phyloP scores from a whole-genome alignment of 2,888 invertebrate species.

The Drosophila prolongata region DNA sequence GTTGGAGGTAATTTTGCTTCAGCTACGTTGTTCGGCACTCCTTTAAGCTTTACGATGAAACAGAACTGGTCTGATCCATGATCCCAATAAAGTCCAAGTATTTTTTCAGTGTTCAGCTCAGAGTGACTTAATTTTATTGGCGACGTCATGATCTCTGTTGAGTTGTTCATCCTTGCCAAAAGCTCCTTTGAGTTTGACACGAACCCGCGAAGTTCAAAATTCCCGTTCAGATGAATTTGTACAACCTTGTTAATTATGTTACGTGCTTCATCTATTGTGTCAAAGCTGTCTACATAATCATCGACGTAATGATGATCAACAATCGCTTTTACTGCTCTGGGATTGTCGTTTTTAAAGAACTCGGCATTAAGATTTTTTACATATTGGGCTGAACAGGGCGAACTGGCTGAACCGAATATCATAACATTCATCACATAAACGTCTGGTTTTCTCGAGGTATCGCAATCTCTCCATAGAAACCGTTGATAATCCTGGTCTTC shows the following conservation, averaged over 20 bases:
- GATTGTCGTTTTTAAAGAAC: neutral
- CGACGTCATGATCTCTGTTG: neutral
- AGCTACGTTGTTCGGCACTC: neutral
- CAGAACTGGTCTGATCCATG: neutral
- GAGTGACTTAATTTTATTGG: neutral
- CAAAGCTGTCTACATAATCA: neutral
- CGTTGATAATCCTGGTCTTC: neutral
- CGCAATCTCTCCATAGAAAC: neutral
- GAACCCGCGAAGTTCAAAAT: neutral
- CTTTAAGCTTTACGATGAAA: neutral
- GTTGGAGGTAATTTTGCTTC: no score
- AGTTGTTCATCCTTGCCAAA: conserved; percentile 2
- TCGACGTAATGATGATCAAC: neutral
- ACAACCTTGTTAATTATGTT: no score
- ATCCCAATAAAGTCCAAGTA: neutral
- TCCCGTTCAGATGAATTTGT: no score
- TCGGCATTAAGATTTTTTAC: neutral
- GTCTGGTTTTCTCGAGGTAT: conserved; percentile 4
- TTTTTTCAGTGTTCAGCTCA: conserved; percentile 1
- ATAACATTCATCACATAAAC: conserved; percentile 14
- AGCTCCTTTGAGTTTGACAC: neutral
- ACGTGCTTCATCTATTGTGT: neutral
- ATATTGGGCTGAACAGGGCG: neutral
- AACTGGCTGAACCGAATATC: conserved; percentile 3
- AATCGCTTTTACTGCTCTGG: neutral